Percentiles rank a stretch among this genome's conserved stretches.
phyloP scores from a whole-genome alignment of 2,797 vertebrate genomes.

The Avahi laniger region DNA sequence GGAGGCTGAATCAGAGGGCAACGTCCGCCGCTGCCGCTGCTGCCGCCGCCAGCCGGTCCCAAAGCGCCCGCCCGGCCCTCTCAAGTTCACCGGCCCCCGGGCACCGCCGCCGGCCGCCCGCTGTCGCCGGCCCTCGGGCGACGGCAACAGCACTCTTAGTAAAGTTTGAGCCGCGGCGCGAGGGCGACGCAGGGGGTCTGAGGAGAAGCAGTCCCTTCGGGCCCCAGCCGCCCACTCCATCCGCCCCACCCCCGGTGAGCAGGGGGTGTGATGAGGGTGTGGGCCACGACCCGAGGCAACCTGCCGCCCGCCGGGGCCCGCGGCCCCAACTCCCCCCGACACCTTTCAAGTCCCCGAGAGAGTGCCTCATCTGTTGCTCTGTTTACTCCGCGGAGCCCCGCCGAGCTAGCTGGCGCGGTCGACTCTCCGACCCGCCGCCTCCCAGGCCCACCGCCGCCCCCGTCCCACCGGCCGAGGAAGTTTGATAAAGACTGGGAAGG shows the following conservation, averaged over 20 bases:
- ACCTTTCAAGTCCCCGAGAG: neutral
- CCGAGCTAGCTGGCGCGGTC: neutral
- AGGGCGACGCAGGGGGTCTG: neutral
- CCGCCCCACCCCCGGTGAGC: neutral
- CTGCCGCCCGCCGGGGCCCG: conserved; percentile 2
- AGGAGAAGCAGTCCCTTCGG: neutral
- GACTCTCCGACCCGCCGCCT: neutral
- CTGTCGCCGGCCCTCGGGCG: conserved; percentile 1
- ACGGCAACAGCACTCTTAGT: conserved; percentile 36
- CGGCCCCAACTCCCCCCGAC: conserved; percentile 21
- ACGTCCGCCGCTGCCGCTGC: conserved; percentile 33
- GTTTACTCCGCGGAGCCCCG: conserved; percentile 57
- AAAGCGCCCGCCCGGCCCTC: neutral
- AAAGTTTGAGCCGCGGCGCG: conserved; percentile 66
- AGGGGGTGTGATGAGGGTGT: neutral
- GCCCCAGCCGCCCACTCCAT: neutral
- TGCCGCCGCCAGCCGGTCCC: conserved; percentile 29
- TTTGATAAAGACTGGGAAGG: conserved; percentile 61
- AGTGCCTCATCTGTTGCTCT: conserved; percentile 82
- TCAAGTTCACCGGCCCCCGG: conserved; percentile 19
- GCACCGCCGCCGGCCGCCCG: neutral
- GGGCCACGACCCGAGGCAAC: neutral
- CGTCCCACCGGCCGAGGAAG: conserved; percentile 56
- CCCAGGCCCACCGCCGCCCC: conserved; percentile 39
- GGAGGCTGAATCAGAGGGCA: neutral